These are phyloP conservation scores for Caretta caretta DNA, from an alignment of 2,113 vertebrate species.

Conservation along the genomic window DNA sequence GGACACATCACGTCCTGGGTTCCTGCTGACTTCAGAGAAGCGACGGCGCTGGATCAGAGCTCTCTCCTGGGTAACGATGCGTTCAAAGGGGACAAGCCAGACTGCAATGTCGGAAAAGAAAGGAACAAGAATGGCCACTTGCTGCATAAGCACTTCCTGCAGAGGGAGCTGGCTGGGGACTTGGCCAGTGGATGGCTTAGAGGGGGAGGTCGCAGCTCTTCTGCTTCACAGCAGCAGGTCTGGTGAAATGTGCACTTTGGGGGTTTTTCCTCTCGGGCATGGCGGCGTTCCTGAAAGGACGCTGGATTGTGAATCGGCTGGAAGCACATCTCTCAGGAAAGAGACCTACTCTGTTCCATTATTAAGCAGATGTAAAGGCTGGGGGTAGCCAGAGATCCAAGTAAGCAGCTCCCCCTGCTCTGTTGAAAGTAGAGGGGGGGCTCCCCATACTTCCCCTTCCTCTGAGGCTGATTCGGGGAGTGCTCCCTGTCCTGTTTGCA, in stretches of 20 bases:
- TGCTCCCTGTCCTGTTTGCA: background rate
- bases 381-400: background rate
- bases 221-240: background rate
- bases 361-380: background rate
- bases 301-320: background rate
- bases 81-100: background rate
- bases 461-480: background rate
- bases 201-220: background rate
- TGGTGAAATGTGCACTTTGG: background rate
- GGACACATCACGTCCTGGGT: background rate
- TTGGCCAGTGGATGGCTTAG: rapidly evolving
- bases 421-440: background rate
- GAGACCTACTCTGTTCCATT: background rate
- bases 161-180: background rate
- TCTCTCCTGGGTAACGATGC: background rate
- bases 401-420: background rate
- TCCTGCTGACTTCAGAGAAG: background rate
- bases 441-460: background rate
- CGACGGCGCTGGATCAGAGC: background rate
- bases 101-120: background rate
- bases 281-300: background rate
- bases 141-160: background rate
- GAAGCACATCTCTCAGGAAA: background rate
- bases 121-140: background rate
- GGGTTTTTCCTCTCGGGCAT: background rate